Evolutionary conservation across 2,888 invertebrate genomes (phyloP), one percentile per base, ranked within the genome.

Genomic region (Netelia virgata): DNA sequence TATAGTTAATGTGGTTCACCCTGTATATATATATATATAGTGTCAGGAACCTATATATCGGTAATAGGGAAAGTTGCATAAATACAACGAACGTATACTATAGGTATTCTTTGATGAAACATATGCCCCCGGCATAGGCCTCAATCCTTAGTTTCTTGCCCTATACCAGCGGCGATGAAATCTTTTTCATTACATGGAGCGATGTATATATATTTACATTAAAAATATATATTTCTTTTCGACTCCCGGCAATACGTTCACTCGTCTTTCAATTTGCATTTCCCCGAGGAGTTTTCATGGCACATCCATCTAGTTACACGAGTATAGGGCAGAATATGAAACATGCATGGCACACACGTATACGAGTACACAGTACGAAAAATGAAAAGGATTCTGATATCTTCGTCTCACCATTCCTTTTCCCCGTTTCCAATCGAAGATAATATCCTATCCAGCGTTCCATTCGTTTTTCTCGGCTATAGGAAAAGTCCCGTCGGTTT

Each of bases 341-440:
- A 11, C 14, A 23, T 11, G 20, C 11, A 59, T 76, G 11, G 20
- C 64, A 70, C 16, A 64, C 41, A 72, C 23, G n/a, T 18, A 47
- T 72, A 43, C 23, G n/a, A 11, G 36, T 72, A 43, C 18, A 53
- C 18, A 66, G 10, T 18, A 66, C 69, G 43, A 68, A 68, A 74
- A 73, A 70, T 78, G 84, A 61, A 84, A 76, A 84, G 81, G 86
- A 88, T 89, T 89, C 86, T 89, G 88, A 90, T 91, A 90, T 89
- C 86, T 87, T 89, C 87, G 83, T 88, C 53, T 18, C 41, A 10
- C 43, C 72, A 63, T 76, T 68, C 68, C 70, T 72, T 72, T 72
- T 91, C 89, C 87, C 20, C 86, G 87, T 88, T 89, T 84, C 86
- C 87, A 89, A 88, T 89, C 86, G 85, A 77, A 55, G 61, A 82